A percentile compares a stretch with the other conserved stretches of the same genome.
These are phyloP conservation scores for Microctonus aethiopoides DNA, from an alignment of 2,888 invertebrate species.

Conservation along the genomic window DNA sequence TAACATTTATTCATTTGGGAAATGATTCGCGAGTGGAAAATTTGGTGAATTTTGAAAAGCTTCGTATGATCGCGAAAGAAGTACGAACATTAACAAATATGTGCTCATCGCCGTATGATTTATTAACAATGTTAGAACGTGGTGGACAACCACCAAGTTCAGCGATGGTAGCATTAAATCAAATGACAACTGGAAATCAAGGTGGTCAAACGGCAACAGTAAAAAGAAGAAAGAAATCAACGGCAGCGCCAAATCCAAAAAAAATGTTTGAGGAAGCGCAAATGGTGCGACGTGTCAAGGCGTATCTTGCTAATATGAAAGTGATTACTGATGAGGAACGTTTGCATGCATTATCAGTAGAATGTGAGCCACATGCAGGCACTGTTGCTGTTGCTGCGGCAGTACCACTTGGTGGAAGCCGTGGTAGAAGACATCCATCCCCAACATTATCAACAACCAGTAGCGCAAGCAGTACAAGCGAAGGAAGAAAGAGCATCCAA, in stretches of 20 bases:
- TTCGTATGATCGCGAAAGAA: constrained; percentile 98
- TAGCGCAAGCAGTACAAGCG: constrained; percentile 89
- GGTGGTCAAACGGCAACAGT: constrained; percentile 81
- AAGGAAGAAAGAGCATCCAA: constrained; percentile 71
- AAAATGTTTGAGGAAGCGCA: constrained; percentile 99
- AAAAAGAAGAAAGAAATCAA: constrained; percentile 88
- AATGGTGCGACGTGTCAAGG: constrained; percentile 97
- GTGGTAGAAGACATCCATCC: constrained; percentile 87
- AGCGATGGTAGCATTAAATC: constrained; percentile 89
- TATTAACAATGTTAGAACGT: constrained; percentile 84
- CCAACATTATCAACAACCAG: constrained; percentile 94
- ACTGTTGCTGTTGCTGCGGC: constrained; percentile 64
- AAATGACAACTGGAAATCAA: constrained; percentile 80
- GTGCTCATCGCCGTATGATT: constrained; percentile 94
- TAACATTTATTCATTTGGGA: constrained; percentile 97
- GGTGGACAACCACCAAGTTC: constrained; percentile 89
- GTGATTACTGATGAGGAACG: constrained; percentile 92
- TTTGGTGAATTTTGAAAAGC: constrained; percentile 96
- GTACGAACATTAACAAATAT: constrained; percentile 90
- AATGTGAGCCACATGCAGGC: constrained; percentile 79
- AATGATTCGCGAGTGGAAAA: constrained; percentile 92
- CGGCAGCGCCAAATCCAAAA: constrained; percentile 93
- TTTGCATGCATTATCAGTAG: constrained; percentile 87
- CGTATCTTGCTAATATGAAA: constrained; percentile 92
- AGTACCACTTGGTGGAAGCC: constrained; percentile 73